Evolutionary conservation across 2,113 vertebrate genomes (phyloP).

Genomic region (Pterocles gutturalis): DNA sequence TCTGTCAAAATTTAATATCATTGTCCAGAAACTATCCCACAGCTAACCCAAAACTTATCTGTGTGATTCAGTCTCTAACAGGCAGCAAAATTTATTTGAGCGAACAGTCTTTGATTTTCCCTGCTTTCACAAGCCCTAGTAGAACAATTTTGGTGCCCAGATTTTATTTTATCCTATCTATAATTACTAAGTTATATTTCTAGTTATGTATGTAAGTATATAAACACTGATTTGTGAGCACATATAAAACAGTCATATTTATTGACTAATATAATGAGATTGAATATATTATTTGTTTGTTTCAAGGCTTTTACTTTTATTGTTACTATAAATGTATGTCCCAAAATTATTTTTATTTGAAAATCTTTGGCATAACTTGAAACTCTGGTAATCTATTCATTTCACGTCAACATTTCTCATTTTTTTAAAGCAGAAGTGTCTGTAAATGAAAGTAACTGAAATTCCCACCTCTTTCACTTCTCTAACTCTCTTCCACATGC

Average conservation of each 20-base stretch:
- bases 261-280: not conserved
- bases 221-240: not conserved
- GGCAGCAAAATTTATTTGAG: not conserved
- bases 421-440: not conserved
- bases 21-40: not conserved
- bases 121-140: not conserved
- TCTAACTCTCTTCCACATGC: not conserved
- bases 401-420: not conserved
- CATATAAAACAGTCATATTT: not conserved
- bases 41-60: not conserved
- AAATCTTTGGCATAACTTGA: not conserved
- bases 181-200: not conserved
- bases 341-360: not conserved
- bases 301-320: not conserved
- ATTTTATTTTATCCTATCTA: not conserved
- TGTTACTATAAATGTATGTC: not conserved
- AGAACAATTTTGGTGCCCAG: not conserved
- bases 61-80: not conserved
- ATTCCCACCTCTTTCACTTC: not conserved
- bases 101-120: not conserved
- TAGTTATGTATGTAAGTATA: not conserved
- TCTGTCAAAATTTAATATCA: not conserved
- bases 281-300: not conserved
- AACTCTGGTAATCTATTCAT: not conserved
- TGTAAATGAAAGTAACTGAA: not conserved